A percentile compares a stretch with the other conserved stretches of the same genome.
These are phyloP conservation scores for Monopterus albus DNA, from an alignment of 2,113 vertebrate species.

Conservation along the genomic window DNA sequence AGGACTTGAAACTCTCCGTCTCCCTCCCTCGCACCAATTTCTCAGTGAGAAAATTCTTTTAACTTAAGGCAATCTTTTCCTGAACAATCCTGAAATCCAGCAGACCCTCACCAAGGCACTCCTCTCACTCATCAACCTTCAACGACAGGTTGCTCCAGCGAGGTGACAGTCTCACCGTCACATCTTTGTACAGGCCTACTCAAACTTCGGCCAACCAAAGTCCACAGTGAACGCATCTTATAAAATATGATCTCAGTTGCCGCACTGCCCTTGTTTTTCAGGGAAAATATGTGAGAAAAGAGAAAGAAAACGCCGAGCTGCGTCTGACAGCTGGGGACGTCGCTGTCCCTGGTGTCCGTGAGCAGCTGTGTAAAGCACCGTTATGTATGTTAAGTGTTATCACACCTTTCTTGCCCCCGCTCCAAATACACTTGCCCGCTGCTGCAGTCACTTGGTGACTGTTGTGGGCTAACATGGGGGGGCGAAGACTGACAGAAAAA, in stretches of 20 bases:
- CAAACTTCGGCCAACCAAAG: conserved; percentile 45
- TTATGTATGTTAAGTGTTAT: conserved; percentile 44
- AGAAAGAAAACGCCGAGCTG: conserved; percentile 43
- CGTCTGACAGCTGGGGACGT: conserved; percentile 14
- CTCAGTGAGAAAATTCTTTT: conserved; percentile 45
- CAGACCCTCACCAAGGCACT: conserved; percentile 80
- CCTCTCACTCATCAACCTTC: conserved; percentile 63
- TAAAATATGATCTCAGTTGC: conserved; percentile 46
- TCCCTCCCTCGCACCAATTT: conserved; percentile 21
- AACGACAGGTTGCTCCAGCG: conserved; percentile 45
- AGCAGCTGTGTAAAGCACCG: conserved; percentile 68
- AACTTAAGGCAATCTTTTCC: conserved; percentile 81
- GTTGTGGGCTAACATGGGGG: conserved; percentile 45
- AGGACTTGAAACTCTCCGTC: conserved; percentile 23
- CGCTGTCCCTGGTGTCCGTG: conserved; percentile 55
- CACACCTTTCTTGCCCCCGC: conserved; percentile 41
- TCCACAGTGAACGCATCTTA: conserved; percentile 74
- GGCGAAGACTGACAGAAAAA: conserved; percentile 70
- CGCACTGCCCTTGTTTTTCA: conserved; percentile 27
- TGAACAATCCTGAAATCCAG: conserved; percentile 79
- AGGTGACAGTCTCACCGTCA: conserved; percentile 49
- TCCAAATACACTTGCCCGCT: conserved; percentile 39
- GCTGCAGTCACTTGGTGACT: conserved; percentile 44
- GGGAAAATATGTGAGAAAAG: conserved; percentile 56
- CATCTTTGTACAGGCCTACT: conserved; percentile 53